Evolutionary conservation across 2,797 vertebrate species (phyloP), one percentile per base, ranked within the genome.

Genomic region (Lates japonicus): DNA sequence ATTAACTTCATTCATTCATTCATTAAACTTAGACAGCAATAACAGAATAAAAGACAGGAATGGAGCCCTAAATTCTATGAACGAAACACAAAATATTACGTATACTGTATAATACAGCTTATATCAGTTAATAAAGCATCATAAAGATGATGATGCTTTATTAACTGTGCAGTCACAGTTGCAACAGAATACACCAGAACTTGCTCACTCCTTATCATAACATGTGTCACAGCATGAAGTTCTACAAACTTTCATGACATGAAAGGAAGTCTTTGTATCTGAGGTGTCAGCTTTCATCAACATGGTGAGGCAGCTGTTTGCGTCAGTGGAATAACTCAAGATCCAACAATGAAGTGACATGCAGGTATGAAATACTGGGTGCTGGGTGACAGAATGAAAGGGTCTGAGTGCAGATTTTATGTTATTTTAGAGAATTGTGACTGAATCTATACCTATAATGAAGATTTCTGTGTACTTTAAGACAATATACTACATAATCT

Each of bases 261-360:
- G 14, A 74, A 62, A 83, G 83, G 78, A 92, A 87, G 66, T 80
- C 7, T 55, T 57, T 0, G 7, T 61, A 78, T 81, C 82, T 67
- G 46, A 76, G 8, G 22, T 66, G 76, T 70, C 70, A 85, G 4
- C 3, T 64, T 17, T 35, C 19, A n/a, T 64, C 68, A 76, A 39
- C 22, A 1, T 46, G 4, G 29, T 71, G 52, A 54, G 33, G 17
- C 7, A 31, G 25, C 48, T 20, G 44, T 49, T 60, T 76, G 49
- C 9, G 2, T 70, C 65, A 67, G n/a, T 55, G 44, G 52, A 76
- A 49, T 31, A 11, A 14, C 0, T 20, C 22, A 39, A n/a, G 3
- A 49, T 46, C 12, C 11, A 7, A 35, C 62, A 42, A 20, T 13
- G 33, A 29, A 58, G 13, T 59, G 33, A 58, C 14, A 42, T 59